Evolutionary conservation across 2,797 vertebrate species (phyloP).

Genomic region (Cynodonichthys magdalenae): DNA sequence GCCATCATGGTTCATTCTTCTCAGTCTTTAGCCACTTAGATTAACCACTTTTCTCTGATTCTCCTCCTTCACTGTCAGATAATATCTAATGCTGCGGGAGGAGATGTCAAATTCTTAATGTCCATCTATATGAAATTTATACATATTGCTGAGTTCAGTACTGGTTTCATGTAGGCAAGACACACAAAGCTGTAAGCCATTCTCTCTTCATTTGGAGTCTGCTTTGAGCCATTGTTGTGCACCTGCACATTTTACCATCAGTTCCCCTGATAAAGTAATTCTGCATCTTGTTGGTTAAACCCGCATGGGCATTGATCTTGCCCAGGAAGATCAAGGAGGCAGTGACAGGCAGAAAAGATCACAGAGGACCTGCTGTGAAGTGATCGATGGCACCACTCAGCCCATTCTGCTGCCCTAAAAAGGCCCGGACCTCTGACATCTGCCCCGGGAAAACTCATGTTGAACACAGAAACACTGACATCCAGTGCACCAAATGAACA

Average conservation of each 20-base stretch:
- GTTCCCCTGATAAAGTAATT: slow-evolving; percentile 35
- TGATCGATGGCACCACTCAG: slow-evolving; percentile 52
- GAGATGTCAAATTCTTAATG: slow-evolving; percentile 48
- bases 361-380: slow-evolving; percentile 56
- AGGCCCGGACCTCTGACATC: slow-evolving; percentile 62
- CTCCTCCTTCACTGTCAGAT: slow-evolving; percentile 44
- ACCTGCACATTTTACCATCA: slow-evolving; percentile 6
- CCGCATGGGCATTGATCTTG: slow-evolving; percentile 44
- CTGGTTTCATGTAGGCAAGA: slow-evolving; percentile 16
- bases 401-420: slow-evolving; percentile 49
- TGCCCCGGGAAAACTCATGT: slow-evolving; percentile 69
- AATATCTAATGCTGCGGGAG: slow-evolving; percentile 46
- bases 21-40: slow-evolving; percentile 60
- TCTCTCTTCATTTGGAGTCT: slow-evolving; percentile 18
- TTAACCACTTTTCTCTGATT: slow-evolving; percentile 49
- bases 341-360: slow-evolving; percentile 66
- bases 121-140: slow-evolving; percentile 25
- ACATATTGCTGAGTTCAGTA: slow-evolving; percentile 27
- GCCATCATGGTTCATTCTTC: slow-evolving; percentile 64
- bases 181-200: slow-evolving; percentile 13
- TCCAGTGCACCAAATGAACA: slow-evolving; percentile 68
- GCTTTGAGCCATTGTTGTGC: slow-evolving; percentile 25
- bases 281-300: slow-evolving; percentile 45
- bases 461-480: slow-evolving; percentile 73
- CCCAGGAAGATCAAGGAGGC: slow-evolving; percentile 35